A percentile compares a stretch with the other conserved stretches of the same genome.
Evolutionary conservation across 2,888 invertebrate species (phyloP).

Genomic region (Enoplolaimus lenunculus): DNA sequence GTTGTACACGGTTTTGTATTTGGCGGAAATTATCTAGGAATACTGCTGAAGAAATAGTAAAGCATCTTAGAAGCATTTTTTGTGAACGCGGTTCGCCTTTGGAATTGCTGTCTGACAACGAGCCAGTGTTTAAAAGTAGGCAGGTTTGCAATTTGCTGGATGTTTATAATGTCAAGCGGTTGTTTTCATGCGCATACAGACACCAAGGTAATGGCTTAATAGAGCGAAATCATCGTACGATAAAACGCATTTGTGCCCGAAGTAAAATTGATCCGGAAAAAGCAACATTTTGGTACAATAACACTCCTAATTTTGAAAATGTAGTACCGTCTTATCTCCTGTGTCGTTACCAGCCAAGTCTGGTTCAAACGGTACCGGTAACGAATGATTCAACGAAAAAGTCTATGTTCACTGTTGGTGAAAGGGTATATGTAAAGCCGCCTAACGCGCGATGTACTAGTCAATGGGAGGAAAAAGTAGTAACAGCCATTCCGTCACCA

Average conservation of each 20-base stretch:
- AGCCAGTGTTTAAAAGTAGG: background rate
- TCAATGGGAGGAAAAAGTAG: background rate
- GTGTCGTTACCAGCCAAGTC: background rate
- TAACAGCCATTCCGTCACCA: background rate
- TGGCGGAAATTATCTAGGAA: background rate
- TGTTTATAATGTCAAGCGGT: background rate
- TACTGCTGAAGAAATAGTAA: background rate
- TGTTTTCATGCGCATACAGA: slow-evolving; percentile 4
- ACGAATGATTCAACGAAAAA: background rate
- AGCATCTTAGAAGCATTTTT: background rate
- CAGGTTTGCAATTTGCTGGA: background rate
- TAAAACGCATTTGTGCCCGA: slow-evolving; percentile 9
- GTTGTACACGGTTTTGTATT: background rate
- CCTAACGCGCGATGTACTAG: slow-evolving; percentile 4
- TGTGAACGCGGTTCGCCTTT: slow-evolving; percentile 3
- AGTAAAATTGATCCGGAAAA: background rate
- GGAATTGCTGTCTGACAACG: slow-evolving; percentile 9
- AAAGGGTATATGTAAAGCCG: slow-evolving; percentile 3
- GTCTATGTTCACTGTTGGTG: background rate
- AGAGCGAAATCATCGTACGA: slow-evolving; percentile 13
- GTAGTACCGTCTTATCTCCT: slow-evolving; percentile 1
- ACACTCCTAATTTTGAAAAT: slow-evolving; percentile 5
- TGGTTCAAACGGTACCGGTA: background rate
- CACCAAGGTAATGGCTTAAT: slow-evolving; percentile 9
- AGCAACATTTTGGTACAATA: slow-evolving; percentile 5